Percentiles rank a stretch among this genome's conserved stretches.
Conservation (phyloP, 2,113 vertebrate species). For the Passer montanus region DNA sequence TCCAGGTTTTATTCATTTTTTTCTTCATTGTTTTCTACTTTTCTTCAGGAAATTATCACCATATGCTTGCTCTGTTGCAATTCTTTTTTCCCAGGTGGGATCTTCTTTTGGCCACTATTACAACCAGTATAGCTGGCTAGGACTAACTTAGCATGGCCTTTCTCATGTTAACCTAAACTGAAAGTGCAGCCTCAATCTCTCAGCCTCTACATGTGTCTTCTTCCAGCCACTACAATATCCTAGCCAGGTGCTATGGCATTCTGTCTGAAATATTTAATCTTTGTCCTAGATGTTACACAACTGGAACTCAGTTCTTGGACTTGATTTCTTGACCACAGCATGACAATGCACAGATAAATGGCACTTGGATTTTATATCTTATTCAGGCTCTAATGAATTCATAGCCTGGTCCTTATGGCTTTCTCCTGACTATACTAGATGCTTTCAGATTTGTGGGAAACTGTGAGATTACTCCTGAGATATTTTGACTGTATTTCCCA, state of each 20-base stretch:
- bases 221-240: background rate
- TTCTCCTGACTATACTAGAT: background rate
- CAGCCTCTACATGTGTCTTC: constrained; percentile 4
- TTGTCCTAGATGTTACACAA: background rate
- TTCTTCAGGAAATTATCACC: constrained; percentile 41
- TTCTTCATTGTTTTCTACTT: background rate
- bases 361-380: background rate
- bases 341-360: background rate
- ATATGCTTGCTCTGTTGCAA: constrained; percentile 24
- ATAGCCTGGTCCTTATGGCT: background rate
- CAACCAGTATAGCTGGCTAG: background rate
- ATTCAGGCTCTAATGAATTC: background rate
- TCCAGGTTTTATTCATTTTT: constrained; percentile 24
- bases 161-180: constrained; percentile 28
- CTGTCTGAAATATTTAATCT: background rate
- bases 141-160: background rate
- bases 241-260: background rate
- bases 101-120: constrained; percentile 11
- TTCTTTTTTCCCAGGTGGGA: background rate
- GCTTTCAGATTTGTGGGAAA: background rate
- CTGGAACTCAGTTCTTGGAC: background rate
- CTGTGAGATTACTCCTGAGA: background rate
- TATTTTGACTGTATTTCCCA: background rate
- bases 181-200: constrained; percentile 9
- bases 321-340: background rate